Percentiles rank a stretch among this genome's conserved stretches.
phyloP scores from a whole-genome alignment of 2,888 invertebrate genomes.

The Pediacus dermestoides region DNA sequence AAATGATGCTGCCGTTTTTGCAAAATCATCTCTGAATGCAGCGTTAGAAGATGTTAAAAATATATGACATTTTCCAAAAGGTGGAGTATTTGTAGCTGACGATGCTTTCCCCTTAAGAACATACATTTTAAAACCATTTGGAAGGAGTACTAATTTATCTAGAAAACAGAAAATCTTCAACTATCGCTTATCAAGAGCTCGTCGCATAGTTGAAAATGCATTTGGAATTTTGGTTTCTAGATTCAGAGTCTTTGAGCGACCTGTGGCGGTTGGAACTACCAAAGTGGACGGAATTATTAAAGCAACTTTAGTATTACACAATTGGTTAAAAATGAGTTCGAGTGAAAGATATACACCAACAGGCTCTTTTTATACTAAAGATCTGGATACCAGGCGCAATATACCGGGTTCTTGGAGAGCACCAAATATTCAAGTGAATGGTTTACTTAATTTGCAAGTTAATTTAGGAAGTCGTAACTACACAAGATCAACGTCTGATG shows the following conservation, averaged over 20 bases:
- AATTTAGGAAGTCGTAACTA: conserved; percentile 18
- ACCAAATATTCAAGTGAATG: conserved; percentile 18
- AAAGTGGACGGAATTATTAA: conserved; percentile 17
- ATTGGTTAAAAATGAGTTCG: conserved; percentile 21
- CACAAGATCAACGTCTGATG: conserved; percentile 18
- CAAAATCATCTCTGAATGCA: conserved; percentile 20
- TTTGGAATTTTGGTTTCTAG: too few relatives aligned
- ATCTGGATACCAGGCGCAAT: conserved; percentile 14
- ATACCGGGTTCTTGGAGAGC: conserved; percentile 25
- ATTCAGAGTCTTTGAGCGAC: conserved; percentile 17
- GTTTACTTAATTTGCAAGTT: conserved; percentile 17
- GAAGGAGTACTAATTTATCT: conserved; percentile 14
- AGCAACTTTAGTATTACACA: conserved; percentile 18
- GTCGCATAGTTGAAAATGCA: too few relatives aligned
- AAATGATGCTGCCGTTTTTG: conserved; percentile 24
- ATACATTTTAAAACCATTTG: conserved; percentile 19
- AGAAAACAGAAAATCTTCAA: conserved; percentile 21
- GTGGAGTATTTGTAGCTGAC: conserved; percentile 18
- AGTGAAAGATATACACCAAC: conserved; percentile 21
- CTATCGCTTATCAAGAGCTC: conserved; percentile 19
- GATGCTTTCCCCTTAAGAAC: conserved; percentile 19
- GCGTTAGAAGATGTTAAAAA: conserved; percentile 19
- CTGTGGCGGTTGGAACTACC: conserved; percentile 14
- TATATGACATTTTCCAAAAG: conserved; percentile 20
- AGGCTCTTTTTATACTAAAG: conserved; percentile 21